Conservation (phyloP, 2,888 invertebrate genomes). For the Tolmerus cingulatus region DNA sequence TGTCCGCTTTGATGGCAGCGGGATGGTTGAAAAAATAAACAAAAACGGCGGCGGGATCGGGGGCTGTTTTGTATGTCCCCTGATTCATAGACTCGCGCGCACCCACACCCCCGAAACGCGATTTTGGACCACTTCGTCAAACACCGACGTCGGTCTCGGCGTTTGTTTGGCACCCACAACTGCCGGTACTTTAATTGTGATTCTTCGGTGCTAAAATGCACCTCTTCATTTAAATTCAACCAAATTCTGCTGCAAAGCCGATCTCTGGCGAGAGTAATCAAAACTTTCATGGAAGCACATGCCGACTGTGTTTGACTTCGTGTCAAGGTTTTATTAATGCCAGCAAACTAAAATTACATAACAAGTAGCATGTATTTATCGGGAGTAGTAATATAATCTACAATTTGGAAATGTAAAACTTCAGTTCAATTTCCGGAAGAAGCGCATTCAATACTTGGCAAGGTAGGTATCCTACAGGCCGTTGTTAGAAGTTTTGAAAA, state of each 20-base stretch:
- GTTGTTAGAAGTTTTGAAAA: too few relatives aligned
- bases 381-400: neutral
- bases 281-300: neutral
- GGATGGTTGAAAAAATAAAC: constrained; percentile 33
- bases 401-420: neutral
- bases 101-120: neutral
- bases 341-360: neutral
- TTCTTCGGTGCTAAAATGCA: neutral
- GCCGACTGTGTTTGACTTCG: neutral
- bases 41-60: neutral
- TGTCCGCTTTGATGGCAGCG: neutral
- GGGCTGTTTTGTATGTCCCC: neutral
- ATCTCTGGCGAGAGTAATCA: neutral
- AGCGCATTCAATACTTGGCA: too few relatives aligned
- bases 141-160: neutral
- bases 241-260: neutral
- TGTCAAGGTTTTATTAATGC: neutral
- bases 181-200: neutral
- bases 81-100: constrained; percentile 9
- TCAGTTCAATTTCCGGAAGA: neutral
- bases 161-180: constrained; percentile 5
- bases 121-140: constrained; percentile 12
- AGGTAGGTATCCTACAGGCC: too few relatives aligned
- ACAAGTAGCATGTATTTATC: too few relatives aligned
- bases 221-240: neutral